Percentiles rank a stretch among this genome's conserved stretches.
Evolutionary conservation across 2,888 invertebrate genomes (phyloP).

Genomic region (Cheiracanthium punctorium): DNA sequence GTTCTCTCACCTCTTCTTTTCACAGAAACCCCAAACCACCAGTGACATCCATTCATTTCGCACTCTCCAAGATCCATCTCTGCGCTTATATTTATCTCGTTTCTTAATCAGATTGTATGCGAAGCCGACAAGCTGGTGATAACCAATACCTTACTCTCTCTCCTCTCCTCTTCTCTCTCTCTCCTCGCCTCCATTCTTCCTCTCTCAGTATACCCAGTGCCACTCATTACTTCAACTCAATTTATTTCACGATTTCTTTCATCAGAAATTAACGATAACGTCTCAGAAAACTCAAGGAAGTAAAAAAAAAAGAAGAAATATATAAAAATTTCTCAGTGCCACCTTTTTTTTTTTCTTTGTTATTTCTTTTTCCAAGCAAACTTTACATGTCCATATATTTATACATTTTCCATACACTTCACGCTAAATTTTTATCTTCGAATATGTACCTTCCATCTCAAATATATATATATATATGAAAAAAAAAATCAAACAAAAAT

Average conservation of each 20-base stretch:
- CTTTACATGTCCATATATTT: slow-evolving; percentile 55
- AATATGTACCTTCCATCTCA: slow-evolving; percentile 27
- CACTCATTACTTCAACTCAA: slow-evolving; percentile 43
- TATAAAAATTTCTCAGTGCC: not conserved
- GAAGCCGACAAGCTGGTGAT: slow-evolving; percentile 10
- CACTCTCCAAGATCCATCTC: not conserved
- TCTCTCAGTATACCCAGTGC: not conserved
- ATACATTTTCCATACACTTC: slow-evolving; percentile 50
- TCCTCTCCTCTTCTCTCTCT: not conserved
- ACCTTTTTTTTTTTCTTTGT: too few species aligned
- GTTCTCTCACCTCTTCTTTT: not conserved
- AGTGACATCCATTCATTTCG: not conserved
- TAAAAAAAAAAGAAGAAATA: not conserved
- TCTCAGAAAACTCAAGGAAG: slow-evolving; percentile 17
- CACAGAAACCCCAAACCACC: not conserved
- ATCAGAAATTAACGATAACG: slow-evolving; percentile 50
- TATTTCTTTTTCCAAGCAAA: slow-evolving; percentile 18
- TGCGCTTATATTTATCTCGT: not conserved
- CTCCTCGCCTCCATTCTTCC: not conserved
- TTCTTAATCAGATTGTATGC: slow-evolving; percentile 9
- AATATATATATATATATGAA: too few species aligned
- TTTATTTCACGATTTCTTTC: slow-evolving; percentile 25
- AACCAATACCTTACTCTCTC: not conserved
- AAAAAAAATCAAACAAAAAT: slow-evolving; percentile 11
- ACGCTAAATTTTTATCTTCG: slow-evolving; percentile 51